Percentiles rank a stretch among this genome's conserved stretches.
phyloP scores from a whole-genome alignment of 1,140 invertebrate genomes.

The Gonioctena quinquepunctata region DNA sequence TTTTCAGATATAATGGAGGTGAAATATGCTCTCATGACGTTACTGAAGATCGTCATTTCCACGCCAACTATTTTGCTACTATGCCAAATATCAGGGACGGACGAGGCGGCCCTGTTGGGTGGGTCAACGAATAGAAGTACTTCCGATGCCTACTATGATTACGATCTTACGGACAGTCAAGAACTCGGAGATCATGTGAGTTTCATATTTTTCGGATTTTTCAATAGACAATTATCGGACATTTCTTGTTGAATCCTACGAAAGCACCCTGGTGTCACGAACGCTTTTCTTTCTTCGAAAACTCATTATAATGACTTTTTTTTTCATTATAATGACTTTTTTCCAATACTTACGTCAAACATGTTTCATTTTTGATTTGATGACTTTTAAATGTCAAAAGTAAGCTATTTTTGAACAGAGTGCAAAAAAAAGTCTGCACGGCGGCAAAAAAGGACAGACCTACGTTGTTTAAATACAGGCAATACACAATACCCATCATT shows the following conservation, averaged over 20 bases:
- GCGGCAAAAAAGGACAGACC: too few species aligned
- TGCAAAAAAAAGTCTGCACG: too few species aligned
- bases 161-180: slow-evolving; percentile 25
- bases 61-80: slow-evolving; percentile 39
- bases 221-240: not conserved
- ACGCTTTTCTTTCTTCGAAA: not conserved
- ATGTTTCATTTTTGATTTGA: too few species aligned
- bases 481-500: too few species aligned
- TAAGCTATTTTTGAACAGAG: too few species aligned
- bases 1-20: slow-evolving; percentile 43
- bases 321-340: too few species aligned
- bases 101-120: slow-evolving; percentile 46
- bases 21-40: slow-evolving; percentile 45
- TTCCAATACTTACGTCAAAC: too few species aligned
- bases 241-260: too few species aligned
- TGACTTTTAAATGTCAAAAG: too few species aligned
- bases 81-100: slow-evolving; percentile 14
- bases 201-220: not conserved
- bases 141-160: slow-evolving; percentile 23
- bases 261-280: not conserved
- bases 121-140: slow-evolving; percentile 41
- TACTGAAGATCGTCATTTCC: slow-evolving; percentile 52
- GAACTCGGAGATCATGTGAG: slow-evolving; percentile 5
- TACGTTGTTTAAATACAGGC: too few species aligned
- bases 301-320: too few species aligned